Base-by-base conservation (phyloP, 2,888 invertebrate genomes). In the Trissolcus japonicus region DNA sequence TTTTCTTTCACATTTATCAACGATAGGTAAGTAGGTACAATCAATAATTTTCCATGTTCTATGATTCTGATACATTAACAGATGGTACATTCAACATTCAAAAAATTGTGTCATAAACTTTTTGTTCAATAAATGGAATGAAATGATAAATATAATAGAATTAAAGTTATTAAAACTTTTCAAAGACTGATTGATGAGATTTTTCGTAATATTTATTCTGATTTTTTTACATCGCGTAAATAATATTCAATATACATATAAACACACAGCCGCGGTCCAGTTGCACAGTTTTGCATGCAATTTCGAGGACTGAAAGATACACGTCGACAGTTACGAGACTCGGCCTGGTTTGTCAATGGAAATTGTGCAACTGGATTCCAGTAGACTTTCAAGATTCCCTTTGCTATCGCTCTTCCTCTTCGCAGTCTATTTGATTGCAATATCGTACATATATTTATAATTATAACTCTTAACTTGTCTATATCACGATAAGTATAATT, bases 361-460 rank as follows among this genome's bases (percentile, higher is more conserved):
- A 66, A 71, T 74, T 60, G 66, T 75, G 71, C 78, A 74, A 78
- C 65, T 67, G 63, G 71, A 71, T 67, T 71, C 57, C 74, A 71
- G 25, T 66, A 74, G 74, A 78, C 74, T 78, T 78, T 75, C 78
- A 78, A 75, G 62, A 74, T 74, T 73, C 51, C 55, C 41, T 65
- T 29, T 29, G 51, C 29, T 57, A 21, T 40, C 48, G 7, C 19
- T 67, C 55, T 50, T 25, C 48, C 14, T 53, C 51, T 35, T 53
- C 46, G 68, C 71, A 76, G 76, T 71, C 65, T 63, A 72, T 82
- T 83, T 81, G 82, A 84, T 84, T 85, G 82, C 81, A 82, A 79
- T 87, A 86, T 86, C 84, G 84, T 86, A 86, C 86, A 87, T 84
- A 81, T 81, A 85, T 84, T 83, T 81, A 63, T 73, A 78, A 61